Base-by-base conservation (phyloP, 2,113 vertebrate genomes). In the Suncus etruscus region DNA sequence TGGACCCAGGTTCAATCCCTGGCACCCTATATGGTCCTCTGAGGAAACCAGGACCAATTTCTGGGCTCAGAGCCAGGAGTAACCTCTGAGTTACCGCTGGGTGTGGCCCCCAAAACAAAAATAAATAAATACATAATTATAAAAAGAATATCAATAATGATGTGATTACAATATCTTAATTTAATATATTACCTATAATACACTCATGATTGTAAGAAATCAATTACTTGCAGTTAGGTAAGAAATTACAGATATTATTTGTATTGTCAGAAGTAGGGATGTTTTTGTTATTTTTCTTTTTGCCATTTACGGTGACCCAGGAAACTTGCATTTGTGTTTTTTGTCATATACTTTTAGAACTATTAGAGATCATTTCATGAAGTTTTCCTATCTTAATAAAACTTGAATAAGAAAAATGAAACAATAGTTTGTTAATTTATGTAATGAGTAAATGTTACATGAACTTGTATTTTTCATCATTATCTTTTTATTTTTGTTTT, bases 341-440 rank as follows among this genome's bases (percentile, higher is more conserved):
- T 61, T 91, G 47, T 61, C 31, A 29, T 70, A 81, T 1, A 10
- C 1, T 25, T 27, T 81, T 84, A 77, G 61, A 91, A 74, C 2
- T 10, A 75, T 77, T 70, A 72, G 48, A 45, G 15, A 75, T 75
- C 66, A 83, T 83, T 75, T 83, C 50, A 72, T 80, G 18, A 54
- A 1, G 87, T 91, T 91, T 58, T 77, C 47, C 31, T 65, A 11
- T 72, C 92, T 77, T 88, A 87, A 83, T 77, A 11, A 79, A 68
- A 85, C 47, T 80, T 73, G 76, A 79, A 27, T 61, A 11, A 25
- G n/a, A n/a, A 39, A 48, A 66, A 74, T 6, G 20, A 77, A 69
- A 51, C 16, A 16, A 73, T 65, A 92, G 66, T 22, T 91, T 83
- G 47, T 84, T 86, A 78, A 47, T 86, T 92, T 31, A 75, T 12